Evolutionary conservation across 2,113 vertebrate species (phyloP).

Genomic region (Platichthys flesus): DNA sequence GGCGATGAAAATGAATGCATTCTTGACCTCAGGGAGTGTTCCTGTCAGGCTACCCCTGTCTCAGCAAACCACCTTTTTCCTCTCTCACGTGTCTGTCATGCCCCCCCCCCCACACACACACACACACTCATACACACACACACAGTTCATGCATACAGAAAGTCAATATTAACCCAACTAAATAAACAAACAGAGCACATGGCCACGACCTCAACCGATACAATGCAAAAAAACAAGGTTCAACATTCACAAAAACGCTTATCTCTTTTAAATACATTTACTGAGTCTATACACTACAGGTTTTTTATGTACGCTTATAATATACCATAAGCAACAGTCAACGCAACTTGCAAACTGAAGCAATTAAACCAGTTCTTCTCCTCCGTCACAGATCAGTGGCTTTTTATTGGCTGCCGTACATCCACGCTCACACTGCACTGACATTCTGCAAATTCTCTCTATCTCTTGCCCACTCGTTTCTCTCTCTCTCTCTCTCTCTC

Average conservation of each 20-base stretch:
- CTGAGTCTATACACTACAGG: background rate
- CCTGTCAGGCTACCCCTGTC: slow-evolving; percentile 32
- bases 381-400: background rate
- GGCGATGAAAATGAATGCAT: slow-evolving; percentile 58
- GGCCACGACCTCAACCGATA: background rate
- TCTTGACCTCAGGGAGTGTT: slow-evolving; percentile 52
- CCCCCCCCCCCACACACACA: background rate
- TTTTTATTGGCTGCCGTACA: background rate
- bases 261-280: background rate
- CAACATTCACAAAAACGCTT: too few species aligned
- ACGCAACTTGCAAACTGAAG: background rate
- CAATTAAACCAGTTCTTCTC: slow-evolving; percentile 24
- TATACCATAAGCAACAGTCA: background rate
- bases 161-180: slow-evolving; percentile 19
- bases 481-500: background rate
- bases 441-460: slow-evolving; percentile 25
- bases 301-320: too few species aligned
- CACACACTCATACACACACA: background rate
- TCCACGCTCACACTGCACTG: background rate
- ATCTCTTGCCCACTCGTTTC: background rate
- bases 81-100: slow-evolving; percentile 47
- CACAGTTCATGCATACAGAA: background rate
- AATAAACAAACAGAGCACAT: slow-evolving; percentile 13
- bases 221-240: too few species aligned
- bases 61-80: background rate